Percentiles rank a stretch among this genome's conserved stretches.
These are phyloP conservation scores for Desmodus rotundus DNA, from an alignment of 2,113 vertebrate species.

Conservation along the genomic window DNA sequence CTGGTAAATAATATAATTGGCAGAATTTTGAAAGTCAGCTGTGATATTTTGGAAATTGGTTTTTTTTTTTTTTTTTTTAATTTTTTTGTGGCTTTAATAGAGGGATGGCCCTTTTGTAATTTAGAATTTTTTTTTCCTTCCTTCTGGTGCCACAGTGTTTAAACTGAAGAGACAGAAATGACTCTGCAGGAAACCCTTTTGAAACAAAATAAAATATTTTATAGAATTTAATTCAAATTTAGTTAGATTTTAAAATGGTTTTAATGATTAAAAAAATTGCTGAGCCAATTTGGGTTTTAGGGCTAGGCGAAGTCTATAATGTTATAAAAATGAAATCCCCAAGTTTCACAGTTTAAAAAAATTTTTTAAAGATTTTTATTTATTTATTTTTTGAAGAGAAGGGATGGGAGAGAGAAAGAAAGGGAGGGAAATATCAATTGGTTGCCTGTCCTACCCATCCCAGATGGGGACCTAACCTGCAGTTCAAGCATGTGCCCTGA, in stretches of 20 bases:
- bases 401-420: too few relatives aligned
- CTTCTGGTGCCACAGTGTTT: neutral
- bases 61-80: neutral
- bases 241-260: slow-evolving; percentile 39
- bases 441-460: too few relatives aligned
- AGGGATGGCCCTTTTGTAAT: neutral
- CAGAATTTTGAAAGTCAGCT: slow-evolving; percentile 14
- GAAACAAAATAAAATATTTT: neutral
- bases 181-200: neutral
- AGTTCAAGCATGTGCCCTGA: too few relatives aligned
- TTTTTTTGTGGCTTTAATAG: neutral
- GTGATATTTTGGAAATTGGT: neutral
- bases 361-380: too few relatives aligned
- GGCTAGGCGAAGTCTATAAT: neutral
- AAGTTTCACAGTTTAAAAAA: neutral
- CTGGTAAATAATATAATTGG: neutral
- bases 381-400: too few relatives aligned
- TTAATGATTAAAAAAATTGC: neutral
- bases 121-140: neutral
- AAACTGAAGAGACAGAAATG: slow-evolving; percentile 19
- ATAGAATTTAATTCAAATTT: neutral
- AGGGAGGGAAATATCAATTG: too few relatives aligned
- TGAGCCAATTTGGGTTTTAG: neutral
- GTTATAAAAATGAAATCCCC: neutral
- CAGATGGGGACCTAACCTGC: too few relatives aligned